A percentile compares a stretch with the other conserved stretches of the same genome.
Evolutionary conservation across 2,888 invertebrate genomes (phyloP).

Genomic region (Callosobruchus maculatus): DNA sequence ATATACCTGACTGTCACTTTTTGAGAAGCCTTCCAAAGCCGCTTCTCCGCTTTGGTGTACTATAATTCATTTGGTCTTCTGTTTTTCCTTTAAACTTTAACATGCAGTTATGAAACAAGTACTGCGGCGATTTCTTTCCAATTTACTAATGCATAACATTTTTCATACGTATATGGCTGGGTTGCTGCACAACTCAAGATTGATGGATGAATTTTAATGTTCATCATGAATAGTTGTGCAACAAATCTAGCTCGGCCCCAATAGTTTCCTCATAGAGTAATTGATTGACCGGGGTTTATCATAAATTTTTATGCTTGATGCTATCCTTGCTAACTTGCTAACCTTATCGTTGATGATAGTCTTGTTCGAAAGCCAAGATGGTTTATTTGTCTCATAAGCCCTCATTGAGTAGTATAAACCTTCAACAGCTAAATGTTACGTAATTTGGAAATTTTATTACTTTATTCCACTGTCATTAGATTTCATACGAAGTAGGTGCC

Average conservation of each 20-base stretch:
- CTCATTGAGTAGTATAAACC: too few species aligned
- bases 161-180: background rate
- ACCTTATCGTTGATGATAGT: background rate
- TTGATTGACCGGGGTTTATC: background rate
- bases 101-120: background rate
- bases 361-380: background rate
- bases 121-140: background rate
- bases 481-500: too few species aligned
- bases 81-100: background rate
- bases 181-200: background rate
- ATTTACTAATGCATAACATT: background rate
- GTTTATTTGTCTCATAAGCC: too few species aligned
- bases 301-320: background rate
- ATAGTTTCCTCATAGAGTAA: background rate
- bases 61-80: background rate
- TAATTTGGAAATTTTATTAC: too few species aligned
- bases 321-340: too few species aligned
- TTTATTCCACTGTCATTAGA: too few species aligned
- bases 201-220: background rate
- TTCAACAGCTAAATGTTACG: too few species aligned
- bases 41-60: background rate
- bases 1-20: background rate
- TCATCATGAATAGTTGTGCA: background rate
- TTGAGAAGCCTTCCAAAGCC: background rate
- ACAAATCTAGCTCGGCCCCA: background rate